Percentiles rank a stretch among this genome's conserved stretches.
Evolutionary conservation across 2,888 invertebrate genomes (phyloP).

Genomic region (Lypha dubia): DNA sequence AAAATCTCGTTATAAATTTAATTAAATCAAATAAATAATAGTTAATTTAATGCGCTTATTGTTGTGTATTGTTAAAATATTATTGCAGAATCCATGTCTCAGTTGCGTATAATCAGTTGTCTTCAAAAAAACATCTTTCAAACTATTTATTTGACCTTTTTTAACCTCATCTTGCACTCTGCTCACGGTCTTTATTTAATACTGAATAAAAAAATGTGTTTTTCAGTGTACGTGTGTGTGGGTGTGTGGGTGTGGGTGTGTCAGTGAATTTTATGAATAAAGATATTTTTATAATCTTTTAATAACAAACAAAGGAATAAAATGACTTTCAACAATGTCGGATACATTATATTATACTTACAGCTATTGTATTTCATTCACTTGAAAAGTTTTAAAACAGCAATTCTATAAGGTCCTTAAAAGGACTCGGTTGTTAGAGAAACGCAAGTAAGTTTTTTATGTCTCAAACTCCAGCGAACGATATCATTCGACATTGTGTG

Average conservation of each 20-base stretch:
- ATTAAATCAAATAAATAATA: not conserved
- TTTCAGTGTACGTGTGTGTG: no score
- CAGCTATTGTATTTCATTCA: slow-evolving; percentile 23
- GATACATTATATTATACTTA: slow-evolving; percentile 25
- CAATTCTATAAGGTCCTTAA: not conserved
- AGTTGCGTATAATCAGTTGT: slow-evolving; percentile 32
- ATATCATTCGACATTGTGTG: no score
- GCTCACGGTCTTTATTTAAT: slow-evolving; percentile 18
- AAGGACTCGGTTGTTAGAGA: no score
- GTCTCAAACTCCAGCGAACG: no score
- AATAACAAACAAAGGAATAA: slow-evolving; percentile 64
- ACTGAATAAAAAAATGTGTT: not conserved
- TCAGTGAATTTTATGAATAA: slow-evolving; percentile 43
- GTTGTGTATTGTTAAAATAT: not conserved
- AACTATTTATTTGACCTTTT: slow-evolving; percentile 35
- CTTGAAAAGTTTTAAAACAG: not conserved
- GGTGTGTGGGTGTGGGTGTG: slow-evolving; percentile 2
- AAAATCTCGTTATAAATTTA: not conserved
- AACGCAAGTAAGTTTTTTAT: no score
- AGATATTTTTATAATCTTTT: slow-evolving; percentile 60
- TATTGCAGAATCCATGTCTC: not conserved
- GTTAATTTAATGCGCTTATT: not conserved
- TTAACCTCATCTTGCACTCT: slow-evolving; percentile 51
- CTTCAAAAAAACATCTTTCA: slow-evolving; percentile 1
- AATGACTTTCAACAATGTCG: slow-evolving; percentile 71